Evolutionary conservation across 2,888 invertebrate genomes (phyloP).

Genomic region (Perdita meconis): DNA sequence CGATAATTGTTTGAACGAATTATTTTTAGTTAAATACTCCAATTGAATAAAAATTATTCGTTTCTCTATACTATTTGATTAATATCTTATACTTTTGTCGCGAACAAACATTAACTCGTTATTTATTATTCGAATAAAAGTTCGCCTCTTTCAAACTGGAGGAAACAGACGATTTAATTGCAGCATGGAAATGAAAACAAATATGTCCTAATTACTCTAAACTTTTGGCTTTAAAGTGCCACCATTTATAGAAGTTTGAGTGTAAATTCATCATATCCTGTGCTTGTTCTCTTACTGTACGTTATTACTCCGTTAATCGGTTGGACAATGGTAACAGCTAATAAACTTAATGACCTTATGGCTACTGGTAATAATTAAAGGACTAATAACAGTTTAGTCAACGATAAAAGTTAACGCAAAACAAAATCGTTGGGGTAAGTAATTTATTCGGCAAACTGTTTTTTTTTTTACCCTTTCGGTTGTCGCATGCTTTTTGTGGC

Average conservation of each 20-base stretch:
- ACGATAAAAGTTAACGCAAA: background rate
- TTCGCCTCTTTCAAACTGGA: no score
- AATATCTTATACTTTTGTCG: no score
- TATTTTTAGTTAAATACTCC: no score
- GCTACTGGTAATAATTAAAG: slow-evolving; percentile 34
- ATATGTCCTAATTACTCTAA: no score
- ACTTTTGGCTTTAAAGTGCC: background rate
- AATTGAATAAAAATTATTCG: no score
- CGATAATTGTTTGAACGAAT: no score
- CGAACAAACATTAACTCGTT: no score
- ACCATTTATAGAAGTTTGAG: background rate
- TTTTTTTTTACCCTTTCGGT: slow-evolving; percentile 2
- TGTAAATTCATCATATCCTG: background rate
- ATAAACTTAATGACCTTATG: slow-evolving; percentile 29
- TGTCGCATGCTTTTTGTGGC: background rate
- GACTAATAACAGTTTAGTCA: slow-evolving; percentile 21
- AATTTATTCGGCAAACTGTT: slow-evolving; percentile 31
- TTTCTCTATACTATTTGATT: no score
- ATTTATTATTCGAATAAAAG: no score
- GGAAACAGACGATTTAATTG: no score
- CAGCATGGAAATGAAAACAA: no score
- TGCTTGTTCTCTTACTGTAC: background rate
- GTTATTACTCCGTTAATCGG: background rate
- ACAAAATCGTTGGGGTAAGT: background rate
- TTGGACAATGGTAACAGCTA: slow-evolving; percentile 17